Base-by-base conservation (phyloP, 2,797 vertebrate genomes). In the Distichodus sexfasciatus region DNA sequence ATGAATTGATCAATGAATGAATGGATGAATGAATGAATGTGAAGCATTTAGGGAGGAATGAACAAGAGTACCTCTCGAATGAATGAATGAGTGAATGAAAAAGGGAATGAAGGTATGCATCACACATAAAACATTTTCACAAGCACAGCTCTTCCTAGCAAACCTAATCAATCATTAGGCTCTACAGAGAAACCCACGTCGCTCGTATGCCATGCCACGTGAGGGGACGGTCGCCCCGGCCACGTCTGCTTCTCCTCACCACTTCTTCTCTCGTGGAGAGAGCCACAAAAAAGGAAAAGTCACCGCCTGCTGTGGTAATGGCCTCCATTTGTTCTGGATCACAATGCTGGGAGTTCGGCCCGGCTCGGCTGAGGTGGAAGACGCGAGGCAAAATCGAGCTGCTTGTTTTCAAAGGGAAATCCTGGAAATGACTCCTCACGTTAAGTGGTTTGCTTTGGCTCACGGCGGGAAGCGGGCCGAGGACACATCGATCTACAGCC, bases 361-460 rank as follows among this genome's bases (percentile, higher is more conserved):
- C 9, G 19, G 57, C 47, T 64, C 17, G 44, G 44, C 65, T 19
- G 47, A 65, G 47, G 66, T 54, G 33, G 46, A 46, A 59, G 46
- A 46, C 23, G 41, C 15, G 40, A 19, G 33, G 8, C 10, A 19
- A 47, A 47, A 65, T 33, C 26, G 62, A 71, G 64, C 44, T 23
- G 10, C 59, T 71, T 80, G 73, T 71, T 74, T 80, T 74, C 21
- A 72, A 66, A 50, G 41, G 67, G 76, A 74, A 62, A 64, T 71
- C 60, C 53, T 69, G 58, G 63, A 57, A 78, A 80, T 51, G 51
- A 48, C 38, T 72, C 58, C 65, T 73, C 38, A 54, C 44, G 54
- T 61, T 73, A 66, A 71, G 55, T 73, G 57, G 62, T 69, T 85
- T 65, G 72, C 77, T 66, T 54, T 71, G 74, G 76, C 79, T 76